Conservation (phyloP, 2,113 vertebrate genomes). For the Pionites leucogaster region DNA sequence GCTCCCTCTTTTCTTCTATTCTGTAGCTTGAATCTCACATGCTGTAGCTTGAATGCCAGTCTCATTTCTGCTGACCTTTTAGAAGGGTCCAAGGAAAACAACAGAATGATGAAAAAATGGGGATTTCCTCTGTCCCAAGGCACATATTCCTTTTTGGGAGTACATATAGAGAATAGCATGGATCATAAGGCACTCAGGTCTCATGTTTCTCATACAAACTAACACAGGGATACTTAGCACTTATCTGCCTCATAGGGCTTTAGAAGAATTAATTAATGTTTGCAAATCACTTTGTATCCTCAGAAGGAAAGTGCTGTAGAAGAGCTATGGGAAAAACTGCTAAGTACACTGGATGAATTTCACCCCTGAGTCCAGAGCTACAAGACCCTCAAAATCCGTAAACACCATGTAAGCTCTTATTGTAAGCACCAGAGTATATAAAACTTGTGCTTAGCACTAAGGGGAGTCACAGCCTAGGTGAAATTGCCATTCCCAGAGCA, state of each 20-base stretch:
- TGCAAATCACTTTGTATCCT: conserved; percentile 60
- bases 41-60: background rate
- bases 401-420: background rate
- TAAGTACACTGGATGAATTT: conserved; percentile 54
- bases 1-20: background rate
- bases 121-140: background rate
- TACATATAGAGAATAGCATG: background rate
- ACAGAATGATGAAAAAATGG: background rate
- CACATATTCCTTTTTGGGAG: background rate
- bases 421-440: background rate
- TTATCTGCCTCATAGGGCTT: conserved; percentile 42
- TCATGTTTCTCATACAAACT: conserved; percentile 29
- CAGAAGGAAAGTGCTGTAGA: conserved; percentile 39
- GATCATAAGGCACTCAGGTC: conserved; percentile 16
- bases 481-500: background rate
- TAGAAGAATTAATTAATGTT: conserved; percentile 62
- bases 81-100: background rate
- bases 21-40: background rate
- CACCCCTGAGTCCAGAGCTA: conserved; percentile 26
- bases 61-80: background rate
- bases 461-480: background rate
- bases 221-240: conserved; percentile 37
- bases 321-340: conserved; percentile 27
- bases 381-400: conserved; percentile 36
- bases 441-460: background rate